These are phyloP conservation scores for Acanthosepion esculentum DNA, from an alignment of 2,888 invertebrate species.

Conservation along the genomic window DNA sequence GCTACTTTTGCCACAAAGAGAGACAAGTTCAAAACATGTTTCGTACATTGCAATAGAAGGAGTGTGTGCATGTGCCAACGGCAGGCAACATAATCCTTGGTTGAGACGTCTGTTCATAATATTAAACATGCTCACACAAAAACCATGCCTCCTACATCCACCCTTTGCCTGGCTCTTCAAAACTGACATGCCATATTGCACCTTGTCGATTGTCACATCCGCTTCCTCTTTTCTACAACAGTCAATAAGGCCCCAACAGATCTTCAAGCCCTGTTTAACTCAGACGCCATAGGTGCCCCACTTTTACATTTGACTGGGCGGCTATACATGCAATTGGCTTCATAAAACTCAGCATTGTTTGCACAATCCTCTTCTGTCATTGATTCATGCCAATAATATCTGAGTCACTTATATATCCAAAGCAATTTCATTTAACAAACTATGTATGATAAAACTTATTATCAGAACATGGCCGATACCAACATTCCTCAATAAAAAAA, in stretches of 20 bases:
- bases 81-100: not conserved
- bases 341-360: not conserved
- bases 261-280: slow-evolving; percentile 20
- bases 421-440: slow-evolving; percentile 24
- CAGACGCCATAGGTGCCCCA: slow-evolving; percentile 33
- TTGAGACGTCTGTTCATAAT: not conserved
- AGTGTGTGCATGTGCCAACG: not conserved
- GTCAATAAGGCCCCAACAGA: slow-evolving; percentile 10
- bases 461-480: not conserved
- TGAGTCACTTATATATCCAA: slow-evolving; percentile 17
- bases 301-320: slow-evolving; percentile 33
- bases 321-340: slow-evolving; percentile 12
- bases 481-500: not conserved
- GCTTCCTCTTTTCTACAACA: slow-evolving; percentile 10
- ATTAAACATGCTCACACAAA: slow-evolving; percentile 25
- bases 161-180: not conserved
- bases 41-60: not conserved
- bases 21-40: slow-evolving; percentile 14
- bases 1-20: not conserved
- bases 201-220: slow-evolving; percentile 33
- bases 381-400: slow-evolving; percentile 33
- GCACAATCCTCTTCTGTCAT: not conserved
- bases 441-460: not conserved
- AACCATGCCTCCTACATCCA: not conserved
- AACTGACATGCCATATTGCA: slow-evolving; percentile 12